Base-by-base conservation (phyloP, 1,140 invertebrate species). In the Drosophila bipectinata region DNA sequence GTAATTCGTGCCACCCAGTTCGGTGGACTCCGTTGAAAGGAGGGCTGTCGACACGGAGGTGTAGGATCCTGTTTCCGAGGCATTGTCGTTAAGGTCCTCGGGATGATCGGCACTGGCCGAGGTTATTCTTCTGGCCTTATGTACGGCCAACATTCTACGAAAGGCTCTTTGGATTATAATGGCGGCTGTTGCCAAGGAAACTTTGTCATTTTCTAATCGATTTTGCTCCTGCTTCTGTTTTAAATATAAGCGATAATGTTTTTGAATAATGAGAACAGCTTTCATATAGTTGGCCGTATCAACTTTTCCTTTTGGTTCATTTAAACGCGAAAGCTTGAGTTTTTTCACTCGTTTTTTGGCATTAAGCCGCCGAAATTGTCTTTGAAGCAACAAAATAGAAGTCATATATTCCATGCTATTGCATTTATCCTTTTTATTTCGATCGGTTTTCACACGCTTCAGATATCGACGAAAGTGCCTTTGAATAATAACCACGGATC, bases 41-140 rank as follows among this genome's bases (percentile, higher is more conserved):
- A 84, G 55, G 1, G 81, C 88, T 10, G 88, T 90, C 12, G 88
- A 90, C n/a, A 80, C 79, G 18, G 88, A 90, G 14, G 82, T 90
- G 45, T 90, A 90, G 5, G 88, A 90, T 2, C 79, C 82, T 5
- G 74, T 78, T 18, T 90, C 88, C 0, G 88, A 90, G 24, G 63
- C 72, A 59, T 80, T 84, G 48, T 90, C 88, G 37, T 84, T 81
- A 1, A 77, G 62, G 12, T 90, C 83, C 28, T 89, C 79, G 15
- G 41, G 18, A n/a, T 76, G 66, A 45, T 72, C 72, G 8, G 66
- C 34, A 7, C 57, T 62, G 15, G 66, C 60, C 4, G 75, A 55
- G 26, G 48, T 60, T 21, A 58, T 58, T 51, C 34, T 45, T 30
- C 75, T 74, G 26, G 66, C 52, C 51, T 34, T 71, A 5, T 62